Evolutionary conservation across 2,797 vertebrate species (phyloP), one percentile per base, ranked within the genome.

Genomic region (Nyctalus aviator): DNA sequence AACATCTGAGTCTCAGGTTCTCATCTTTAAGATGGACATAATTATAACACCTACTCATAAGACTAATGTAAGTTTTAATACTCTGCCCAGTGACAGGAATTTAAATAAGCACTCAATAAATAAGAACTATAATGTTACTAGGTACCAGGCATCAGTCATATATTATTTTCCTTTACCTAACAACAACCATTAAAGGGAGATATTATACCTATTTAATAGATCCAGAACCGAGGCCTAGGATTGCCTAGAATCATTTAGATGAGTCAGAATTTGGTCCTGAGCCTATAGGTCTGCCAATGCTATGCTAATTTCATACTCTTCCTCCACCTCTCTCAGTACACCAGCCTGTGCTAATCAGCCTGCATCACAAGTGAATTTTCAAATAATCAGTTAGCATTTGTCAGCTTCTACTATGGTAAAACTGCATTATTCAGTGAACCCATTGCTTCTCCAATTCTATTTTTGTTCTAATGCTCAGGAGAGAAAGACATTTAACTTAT

Each of bases 61-160:
- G 8, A 30, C 46, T 57, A 73, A 15, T 44, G 46, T 66, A 35
- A 83, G 37, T 85, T 94, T 76, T 86, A 92, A 69, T 79, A 59
- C 32, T 55, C 44, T 92, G 14, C 84, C 30, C 92, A 62, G 53
- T 35, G 41, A 20, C 14, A 78, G 11, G 35, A 44, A 91, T 72
- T 91, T 86, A 94, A 94, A 93, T 72, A 84, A 66, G 17, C 20
- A 84, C 35, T 84, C n/a, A 77, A 32, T 35, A 76, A 93, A 41
- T 69, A 25, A 81, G 15, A 72, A 68, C 59, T 90, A 53, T 41
- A 41, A 53, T 83, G 75, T 79, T 73, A 77, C 55, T 64, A 68
- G 37, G 18, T 68, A 37, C 11, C 35, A 76, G 66, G 46, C 11
- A 59, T 44, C 46, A 76, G 57, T 55, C 5, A 79, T 72, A 20